Conservation (phyloP, 2,797 vertebrate species). For the Coracias cyanogaster region DNA sequence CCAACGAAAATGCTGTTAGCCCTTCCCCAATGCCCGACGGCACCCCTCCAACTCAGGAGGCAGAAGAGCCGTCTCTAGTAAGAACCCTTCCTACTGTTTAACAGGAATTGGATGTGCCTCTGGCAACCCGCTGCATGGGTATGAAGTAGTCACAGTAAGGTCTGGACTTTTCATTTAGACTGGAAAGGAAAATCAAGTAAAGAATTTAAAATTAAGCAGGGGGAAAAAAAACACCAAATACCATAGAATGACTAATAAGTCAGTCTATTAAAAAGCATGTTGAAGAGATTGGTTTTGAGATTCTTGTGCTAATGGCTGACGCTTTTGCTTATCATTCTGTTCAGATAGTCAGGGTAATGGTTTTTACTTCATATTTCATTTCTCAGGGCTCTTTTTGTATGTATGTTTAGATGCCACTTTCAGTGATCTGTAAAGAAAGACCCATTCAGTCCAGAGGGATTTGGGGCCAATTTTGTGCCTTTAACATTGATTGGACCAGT, state of each 20-base stretch:
- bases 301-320: background rate
- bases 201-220: background rate
- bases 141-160: slow-evolving; percentile 79
- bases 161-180: slow-evolving; percentile 74
- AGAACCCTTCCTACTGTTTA: slow-evolving; percentile 85
- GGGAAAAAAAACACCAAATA: background rate
- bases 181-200: slow-evolving; percentile 45
- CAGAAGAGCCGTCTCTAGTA: slow-evolving; percentile 99
- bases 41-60: slow-evolving; percentile 93
- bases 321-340: background rate
- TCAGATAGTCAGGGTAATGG: background rate
- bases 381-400: background rate
- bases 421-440: background rate
- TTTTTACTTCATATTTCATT: slow-evolving; percentile 1
- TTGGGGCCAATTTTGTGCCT: background rate
- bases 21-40: slow-evolving; percentile 93
- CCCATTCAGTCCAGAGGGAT: background rate
- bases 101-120: slow-evolving; percentile 78
- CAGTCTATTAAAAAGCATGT: slow-evolving; percentile 5
- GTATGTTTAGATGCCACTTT: background rate
- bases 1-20: slow-evolving; percentile 94
- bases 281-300: slow-evolving; percentile 16
- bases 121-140: slow-evolving; percentile 79
- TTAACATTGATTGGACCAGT: slow-evolving; percentile 22
- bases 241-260: background rate